A percentile compares a stretch with the other conserved stretches of the same genome.
Conservation (phyloP, 1,140 invertebrate species). For the Melanaphis sacchari region DNA sequence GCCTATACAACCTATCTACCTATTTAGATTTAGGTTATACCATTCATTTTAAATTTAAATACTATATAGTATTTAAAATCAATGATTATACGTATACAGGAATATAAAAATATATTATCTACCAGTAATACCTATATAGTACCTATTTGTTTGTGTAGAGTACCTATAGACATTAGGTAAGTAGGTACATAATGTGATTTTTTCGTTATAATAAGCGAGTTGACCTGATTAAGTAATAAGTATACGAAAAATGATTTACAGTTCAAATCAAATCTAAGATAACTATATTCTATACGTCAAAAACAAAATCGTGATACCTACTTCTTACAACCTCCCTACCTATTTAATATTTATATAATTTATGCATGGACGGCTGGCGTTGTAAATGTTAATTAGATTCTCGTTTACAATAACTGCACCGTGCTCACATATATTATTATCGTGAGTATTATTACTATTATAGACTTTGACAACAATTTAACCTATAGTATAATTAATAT, state of each 20-base stretch:
- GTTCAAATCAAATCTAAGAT: not conserved
- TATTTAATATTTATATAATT: not conserved
- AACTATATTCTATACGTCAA: not conserved
- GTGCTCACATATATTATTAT: not conserved
- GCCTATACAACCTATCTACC: not conserved
- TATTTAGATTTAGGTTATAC: not conserved
- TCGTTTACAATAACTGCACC: not conserved
- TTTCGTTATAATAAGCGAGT: not conserved
- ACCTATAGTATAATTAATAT: not conserved
- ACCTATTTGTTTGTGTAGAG: not conserved
- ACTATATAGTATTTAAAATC: too few species aligned
- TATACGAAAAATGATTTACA: not conserved
- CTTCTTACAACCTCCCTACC: not conserved
- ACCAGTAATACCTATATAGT: not conserved
- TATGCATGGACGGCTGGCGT: not conserved
- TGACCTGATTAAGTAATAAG: not conserved
- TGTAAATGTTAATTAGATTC: not conserved
- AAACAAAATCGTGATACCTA: not conserved
- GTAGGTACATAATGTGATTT: not conserved
- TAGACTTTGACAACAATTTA: not conserved
- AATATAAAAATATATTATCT: too few species aligned
- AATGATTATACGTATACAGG: too few species aligned
- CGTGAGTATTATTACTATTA: not conserved
- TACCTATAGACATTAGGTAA: too few species aligned
- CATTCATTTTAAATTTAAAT: too few species aligned